phyloP scores from a whole-genome alignment of 2,888 invertebrate genomes.

The Carabus problematicus region DNA sequence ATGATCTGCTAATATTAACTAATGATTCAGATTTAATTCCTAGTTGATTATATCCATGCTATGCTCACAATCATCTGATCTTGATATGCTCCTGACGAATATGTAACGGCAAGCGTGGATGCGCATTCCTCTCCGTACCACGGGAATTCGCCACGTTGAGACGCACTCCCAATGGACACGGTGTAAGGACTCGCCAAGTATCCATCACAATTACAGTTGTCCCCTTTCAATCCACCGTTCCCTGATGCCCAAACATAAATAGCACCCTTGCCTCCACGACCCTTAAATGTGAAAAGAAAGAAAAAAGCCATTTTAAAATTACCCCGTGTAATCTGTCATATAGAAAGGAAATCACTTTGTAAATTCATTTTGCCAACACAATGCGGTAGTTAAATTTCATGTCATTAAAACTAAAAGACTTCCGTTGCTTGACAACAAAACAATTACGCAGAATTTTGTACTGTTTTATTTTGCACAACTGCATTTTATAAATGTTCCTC shows the following conservation, averaged over 20 bases:
- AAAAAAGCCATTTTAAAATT: neutral
- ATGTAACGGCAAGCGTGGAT: slow-evolving; percentile 86
- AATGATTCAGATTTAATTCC: too few species aligned
- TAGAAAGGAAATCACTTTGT: neutral
- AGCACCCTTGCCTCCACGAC: slow-evolving; percentile 81
- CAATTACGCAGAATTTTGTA: too few species aligned
- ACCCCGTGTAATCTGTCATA: neutral
- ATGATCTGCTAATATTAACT: too few species aligned
- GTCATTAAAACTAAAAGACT: slow-evolving; percentile 6
- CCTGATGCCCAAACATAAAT: slow-evolving; percentile 95
- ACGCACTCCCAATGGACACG: slow-evolving; percentile 85
- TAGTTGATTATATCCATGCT: too few species aligned
- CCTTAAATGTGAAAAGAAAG: slow-evolving; percentile 54
- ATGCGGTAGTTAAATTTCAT: neutral
- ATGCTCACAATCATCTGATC: slow-evolving; percentile 87
- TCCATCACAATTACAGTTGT: slow-evolving; percentile 94
- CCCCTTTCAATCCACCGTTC: slow-evolving; percentile 82
- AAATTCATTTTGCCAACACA: neutral
- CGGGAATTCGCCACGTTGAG: slow-evolving; percentile 81
- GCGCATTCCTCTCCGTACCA: slow-evolving; percentile 94
- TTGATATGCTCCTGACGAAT: slow-evolving; percentile 83
- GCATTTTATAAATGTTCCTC: too few species aligned
- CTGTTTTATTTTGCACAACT: too few species aligned
- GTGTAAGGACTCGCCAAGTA: slow-evolving; percentile 86
- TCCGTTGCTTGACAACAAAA: too few species aligned